Evolutionary conservation across 2,888 invertebrate species (phyloP), one percentile per base, ranked within the genome.

Genomic region (Dolichomitus sp.): DNA sequence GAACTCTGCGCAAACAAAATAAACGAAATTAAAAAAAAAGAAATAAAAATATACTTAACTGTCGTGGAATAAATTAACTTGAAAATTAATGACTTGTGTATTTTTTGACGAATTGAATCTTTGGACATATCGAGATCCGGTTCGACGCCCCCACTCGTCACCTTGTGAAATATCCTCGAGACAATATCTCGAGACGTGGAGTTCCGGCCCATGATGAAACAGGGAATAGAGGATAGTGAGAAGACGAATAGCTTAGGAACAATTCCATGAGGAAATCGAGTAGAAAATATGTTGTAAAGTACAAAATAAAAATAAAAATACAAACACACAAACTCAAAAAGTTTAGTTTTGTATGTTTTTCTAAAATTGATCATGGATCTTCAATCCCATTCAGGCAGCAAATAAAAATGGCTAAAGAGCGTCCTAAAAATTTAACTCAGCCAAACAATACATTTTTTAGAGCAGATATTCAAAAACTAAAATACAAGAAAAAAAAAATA

Each of bases 141-240:
- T 69, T 27, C 45, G 63, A 23, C 54, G 40, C 66, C 19, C 48
- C 42, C 30, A 12, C 11, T 33, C 17, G 23, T 70, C 48, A 73
- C 30, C 72, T 72, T 77, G 77, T 33, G 68, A 68, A 68, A 72
- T 42, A 76, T 70, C 48, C 66, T 52, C 59, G 68, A 77, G 45
- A 77, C 72, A 9, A 59, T 73, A 79, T 72, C 72, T 79, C 50
- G 68, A 14, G 50, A 48, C n/a, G 19, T 17, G 68, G 61, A 76
- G 59, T 68, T 76, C 76, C 68, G 61, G 75, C 42, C 66, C 19
- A 54, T 61, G 68, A 52, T 45, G 68, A 68, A 59, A 76, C 27
- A 19, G 1, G 7, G 33, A 50, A 14, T 40, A 45, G 42, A 52
- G 0, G 0, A 37, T 37, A 9, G 11, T 17, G 17, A 37, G 48